Evolutionary conservation across 2,888 invertebrate genomes (phyloP).

Genomic region (Glomeris marginata): DNA sequence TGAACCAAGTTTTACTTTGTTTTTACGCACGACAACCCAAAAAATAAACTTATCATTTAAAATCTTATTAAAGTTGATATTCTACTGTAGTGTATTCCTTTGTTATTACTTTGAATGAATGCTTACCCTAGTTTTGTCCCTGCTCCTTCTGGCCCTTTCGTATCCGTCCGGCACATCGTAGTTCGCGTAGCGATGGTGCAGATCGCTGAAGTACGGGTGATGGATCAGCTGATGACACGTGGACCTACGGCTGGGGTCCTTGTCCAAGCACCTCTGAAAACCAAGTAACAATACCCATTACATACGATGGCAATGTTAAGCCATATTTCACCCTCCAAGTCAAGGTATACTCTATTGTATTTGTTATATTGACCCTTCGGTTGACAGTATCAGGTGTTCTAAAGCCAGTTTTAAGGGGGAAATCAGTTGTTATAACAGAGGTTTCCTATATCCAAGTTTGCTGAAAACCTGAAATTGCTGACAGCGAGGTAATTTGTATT

Average conservation of each 20-base stretch:
- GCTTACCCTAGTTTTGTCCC: conserved; percentile 47
- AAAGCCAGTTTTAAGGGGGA: too few species aligned
- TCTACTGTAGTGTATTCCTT: background rate
- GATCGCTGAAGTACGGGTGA: conserved; percentile 84
- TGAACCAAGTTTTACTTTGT: too few species aligned
- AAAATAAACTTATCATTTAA: too few species aligned
- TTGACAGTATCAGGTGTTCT: too few species aligned
- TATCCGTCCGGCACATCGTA: conserved; percentile 49
- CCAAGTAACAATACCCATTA: conserved; percentile 22
- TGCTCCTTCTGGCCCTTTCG: conserved; percentile 39
- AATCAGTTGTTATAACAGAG: too few species aligned
- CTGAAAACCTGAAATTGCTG: conserved; percentile 6
- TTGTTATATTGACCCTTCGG: conserved; percentile 5
- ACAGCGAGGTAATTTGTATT: conserved; percentile 1
- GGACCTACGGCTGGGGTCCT: conserved; percentile 82
- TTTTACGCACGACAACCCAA: too few species aligned
- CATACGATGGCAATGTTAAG: conserved; percentile 12
- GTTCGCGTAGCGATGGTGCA: conserved; percentile 59
- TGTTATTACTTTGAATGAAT: background rate
- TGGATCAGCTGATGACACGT: conserved; percentile 78
- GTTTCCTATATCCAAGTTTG: too few species aligned
- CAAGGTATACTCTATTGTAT: conserved; percentile 5
- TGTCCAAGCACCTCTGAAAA: conserved; percentile 79
- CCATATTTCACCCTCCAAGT: conserved; percentile 10
- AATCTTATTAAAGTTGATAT: background rate